A percentile compares a stretch with the other conserved stretches of the same genome.
Conservation (phyloP, 1,140 invertebrate genomes). For the Bacillus rossius region DNA sequence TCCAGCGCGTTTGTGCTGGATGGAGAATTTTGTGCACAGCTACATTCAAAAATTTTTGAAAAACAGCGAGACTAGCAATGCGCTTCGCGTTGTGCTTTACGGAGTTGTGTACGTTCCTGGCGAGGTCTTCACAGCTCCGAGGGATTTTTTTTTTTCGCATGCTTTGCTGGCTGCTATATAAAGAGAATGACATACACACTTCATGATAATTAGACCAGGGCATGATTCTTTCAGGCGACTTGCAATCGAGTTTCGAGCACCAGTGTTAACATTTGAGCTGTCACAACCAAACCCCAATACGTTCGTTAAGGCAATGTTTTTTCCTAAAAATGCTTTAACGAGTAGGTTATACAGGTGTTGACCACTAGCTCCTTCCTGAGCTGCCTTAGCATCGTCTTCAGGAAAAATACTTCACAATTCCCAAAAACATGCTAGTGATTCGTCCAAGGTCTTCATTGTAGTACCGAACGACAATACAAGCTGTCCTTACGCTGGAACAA, state of each 20-base stretch:
- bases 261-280: slow-evolving; percentile 36
- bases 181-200: slow-evolving; percentile 38
- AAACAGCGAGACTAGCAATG: slow-evolving; percentile 25
- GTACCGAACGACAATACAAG: slow-evolving; percentile 28
- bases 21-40: slow-evolving; percentile 35
- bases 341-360: slow-evolving; percentile 24
- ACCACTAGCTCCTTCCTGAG: slow-evolving; percentile 28
- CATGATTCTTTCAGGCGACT: slow-evolving; percentile 28
- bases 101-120: slow-evolving; percentile 31
- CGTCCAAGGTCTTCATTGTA: slow-evolving; percentile 14
- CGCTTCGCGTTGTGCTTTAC: slow-evolving; percentile 30
- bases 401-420: slow-evolving; percentile 16
- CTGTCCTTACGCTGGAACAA: slow-evolving; percentile 27
- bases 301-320: no score
- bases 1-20: slow-evolving; percentile 37
- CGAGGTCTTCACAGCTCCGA: slow-evolving; percentile 19
- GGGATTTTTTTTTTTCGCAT: slow-evolving; percentile 24
- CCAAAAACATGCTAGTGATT: slow-evolving; percentile 17
- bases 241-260: slow-evolving; percentile 32
- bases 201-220: slow-evolving; percentile 31
- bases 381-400: slow-evolving; percentile 32
- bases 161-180: slow-evolving; percentile 35
- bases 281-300: slow-evolving; percentile 16
- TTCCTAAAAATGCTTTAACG: slow-evolving; percentile 27
- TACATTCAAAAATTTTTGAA: slow-evolving; percentile 32